Conservation (phyloP, 2,797 vertebrate species). For the Bovichtus diacanthus region DNA sequence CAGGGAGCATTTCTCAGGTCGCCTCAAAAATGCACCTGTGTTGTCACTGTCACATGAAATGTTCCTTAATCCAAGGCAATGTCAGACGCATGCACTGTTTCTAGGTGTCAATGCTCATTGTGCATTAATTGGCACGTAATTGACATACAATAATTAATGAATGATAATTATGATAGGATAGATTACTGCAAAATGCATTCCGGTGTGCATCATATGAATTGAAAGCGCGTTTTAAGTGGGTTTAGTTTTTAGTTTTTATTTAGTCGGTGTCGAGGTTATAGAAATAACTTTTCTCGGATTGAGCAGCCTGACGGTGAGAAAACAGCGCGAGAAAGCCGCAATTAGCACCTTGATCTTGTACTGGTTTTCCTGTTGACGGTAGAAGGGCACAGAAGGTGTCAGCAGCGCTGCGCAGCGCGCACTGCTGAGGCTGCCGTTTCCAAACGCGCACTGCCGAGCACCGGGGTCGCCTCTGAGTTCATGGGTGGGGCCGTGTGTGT, state of each 20-base stretch:
- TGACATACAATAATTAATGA: not conserved
- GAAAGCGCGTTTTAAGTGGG: not conserved
- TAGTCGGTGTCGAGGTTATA: conserved; percentile 10
- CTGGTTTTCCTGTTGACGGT: conserved; percentile 67
- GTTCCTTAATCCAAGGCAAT: not conserved
- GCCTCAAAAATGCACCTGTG: conserved; percentile 54
- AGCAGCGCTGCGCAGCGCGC: conserved; percentile 73
- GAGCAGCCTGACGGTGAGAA: conserved; percentile 61
- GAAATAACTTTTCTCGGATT: conserved; percentile 29
- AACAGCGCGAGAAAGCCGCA: conserved; percentile 68
- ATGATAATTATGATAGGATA: not conserved
- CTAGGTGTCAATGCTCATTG: not conserved
- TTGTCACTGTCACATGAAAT: conserved; percentile 41
- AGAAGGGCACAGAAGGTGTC: conserved; percentile 78
- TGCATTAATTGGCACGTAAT: not conserved
- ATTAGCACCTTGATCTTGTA: conserved; percentile 76
- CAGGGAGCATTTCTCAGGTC: conserved; percentile 42
- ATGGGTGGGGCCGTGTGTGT: conserved; percentile 71
- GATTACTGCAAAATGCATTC: not conserved
- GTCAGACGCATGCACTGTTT: not conserved
- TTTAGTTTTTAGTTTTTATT: not conserved
- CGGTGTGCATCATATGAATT: not conserved
- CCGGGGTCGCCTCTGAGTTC: conserved; percentile 70
- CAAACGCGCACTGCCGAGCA: conserved; percentile 56
- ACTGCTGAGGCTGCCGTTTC: conserved; percentile 78